Evolutionary conservation across 2,797 vertebrate species (phyloP), one percentile per base, ranked within the genome.

Genomic region (Sebastes itinus): DNA sequence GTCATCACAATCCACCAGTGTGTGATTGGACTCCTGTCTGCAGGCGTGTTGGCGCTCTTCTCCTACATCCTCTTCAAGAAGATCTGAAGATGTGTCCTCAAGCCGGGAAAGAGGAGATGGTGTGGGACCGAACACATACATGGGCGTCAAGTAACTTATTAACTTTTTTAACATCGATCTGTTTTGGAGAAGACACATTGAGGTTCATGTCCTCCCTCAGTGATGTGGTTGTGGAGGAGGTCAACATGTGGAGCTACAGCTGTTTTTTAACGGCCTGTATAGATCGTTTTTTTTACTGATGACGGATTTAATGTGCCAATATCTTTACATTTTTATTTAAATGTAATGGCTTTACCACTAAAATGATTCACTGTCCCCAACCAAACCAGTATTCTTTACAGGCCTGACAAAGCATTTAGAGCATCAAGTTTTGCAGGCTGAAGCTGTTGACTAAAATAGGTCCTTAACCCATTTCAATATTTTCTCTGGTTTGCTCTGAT

Each of bases 41-140:
- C 94, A 0, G 91, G 90, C 7, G 84, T 96, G 4, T 52, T 95
- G 80, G 88, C 85, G 0, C 92, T 96, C 58, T 88, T 96, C 87
- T 92, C 95, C 77, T 96, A 96, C 87, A 91, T 96, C 72, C 65
- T 96, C 20, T 75, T 95, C 55, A 96, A 93, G 89, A 96, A 95
- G 87, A 86, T 95, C 79, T 96, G 87, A 95, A 23, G 67, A 64
- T 56, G 59, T 30, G 23, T 58, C 42, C 42, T 46, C 42, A 46
- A 8, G 0, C 0, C 16, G 16, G 16, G 16, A 18, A 46, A 18
- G 42, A 46, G 16, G 16, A 46, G 42, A 46, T 46, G 16, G 42
- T 0, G 42, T 18, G 42, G 42, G 16, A 46, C 7, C 16, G 42
- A 46, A 18, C 16, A 46, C 42, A 8, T 46, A 46, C 42, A 46